Evolutionary conservation across 2,888 invertebrate genomes (phyloP).

Genomic region (Brachyopa scutellaris): DNA sequence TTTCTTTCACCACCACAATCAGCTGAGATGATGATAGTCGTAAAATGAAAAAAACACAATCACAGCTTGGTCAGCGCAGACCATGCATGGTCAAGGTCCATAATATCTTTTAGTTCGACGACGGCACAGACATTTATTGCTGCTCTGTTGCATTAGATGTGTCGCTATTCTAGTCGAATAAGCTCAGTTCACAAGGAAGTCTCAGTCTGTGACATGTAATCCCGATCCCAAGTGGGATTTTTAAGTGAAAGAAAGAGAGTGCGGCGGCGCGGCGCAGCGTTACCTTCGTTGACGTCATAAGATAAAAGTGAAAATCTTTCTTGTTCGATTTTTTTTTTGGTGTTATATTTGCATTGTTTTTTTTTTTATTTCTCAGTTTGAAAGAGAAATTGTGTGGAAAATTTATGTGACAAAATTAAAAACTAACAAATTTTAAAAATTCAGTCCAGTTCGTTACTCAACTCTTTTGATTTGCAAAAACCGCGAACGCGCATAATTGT

Average conservation of each 20-base stretch:
- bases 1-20: constrained; percentile 25
- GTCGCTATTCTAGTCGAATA: background rate
- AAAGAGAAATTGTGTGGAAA: constrained; percentile 58
- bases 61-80: constrained; percentile 21
- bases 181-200: constrained; percentile 10
- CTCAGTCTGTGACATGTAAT: background rate
- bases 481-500: background rate
- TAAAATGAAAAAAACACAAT: background rate
- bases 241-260: background rate
- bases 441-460: constrained; percentile 50
- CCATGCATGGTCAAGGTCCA: constrained; percentile 67
- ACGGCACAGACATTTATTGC: constrained; percentile 12
- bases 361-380: constrained; percentile 17
- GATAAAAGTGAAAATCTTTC: constrained; percentile 57
- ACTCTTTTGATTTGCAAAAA: constrained; percentile 53
- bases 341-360: constrained; percentile 55
- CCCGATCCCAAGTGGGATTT: background rate
- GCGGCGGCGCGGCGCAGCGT: no score
- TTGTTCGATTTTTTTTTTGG: constrained; percentile 2
- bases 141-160: background rate
- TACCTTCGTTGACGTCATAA: constrained; percentile 54
- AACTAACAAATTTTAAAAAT: no score
- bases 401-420: constrained; percentile 17
- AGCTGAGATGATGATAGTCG: constrained; percentile 39
- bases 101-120: constrained; percentile 28